Base-by-base conservation (phyloP, 2,113 vertebrate genomes). In the Tapirus terrestris region DNA sequence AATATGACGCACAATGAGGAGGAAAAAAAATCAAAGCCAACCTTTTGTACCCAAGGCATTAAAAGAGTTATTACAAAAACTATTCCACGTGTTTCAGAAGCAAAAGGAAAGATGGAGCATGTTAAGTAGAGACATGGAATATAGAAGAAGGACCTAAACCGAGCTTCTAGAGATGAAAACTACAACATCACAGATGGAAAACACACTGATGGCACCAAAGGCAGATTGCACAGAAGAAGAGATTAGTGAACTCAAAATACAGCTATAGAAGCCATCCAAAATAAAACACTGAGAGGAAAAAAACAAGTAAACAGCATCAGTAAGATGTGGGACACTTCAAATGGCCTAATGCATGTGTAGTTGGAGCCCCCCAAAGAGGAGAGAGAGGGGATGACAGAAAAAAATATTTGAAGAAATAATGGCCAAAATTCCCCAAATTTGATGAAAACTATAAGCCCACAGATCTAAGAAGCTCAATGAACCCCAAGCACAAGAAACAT, bases 321-420 rank as follows among this genome's bases (percentile, higher is more conserved):
- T 21, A 31, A 80, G 13, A 27, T 0, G 14, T 0, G 29, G n/a
- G 21, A 39, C 3, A 39, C 33, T 8, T 73, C 68, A 58, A 63
- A 29, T 0, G 3, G 43, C 31, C 11, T 6, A 21, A 61, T 2
- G 4, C 10, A 3, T 0, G 1, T 31, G 21, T 36, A 23, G 39
- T 4, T 6, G 39, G 56, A 60, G 11, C 11, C 39, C 2, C 2
- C 43, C 33, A 23, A 31, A 29, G 88, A 14, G 20, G 68, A 76
- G 7, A 45, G 8, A 36, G 31, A 60, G 61, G 36, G 12, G 29
- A 43, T 12, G 43, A 87, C 25, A 58, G 25, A 63, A 43, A 43
- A 23, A 82, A 51, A 29, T 20, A 31, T 31, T 39, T 53, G 29
- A 75, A 51, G 53, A 45, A 77, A 45, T 45, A 60, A 61, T 3